These are phyloP conservation scores for Blastomussa wellsi DNA, from an alignment of 92 coral and sea anemone genomes.

Conservation along the genomic window DNA sequence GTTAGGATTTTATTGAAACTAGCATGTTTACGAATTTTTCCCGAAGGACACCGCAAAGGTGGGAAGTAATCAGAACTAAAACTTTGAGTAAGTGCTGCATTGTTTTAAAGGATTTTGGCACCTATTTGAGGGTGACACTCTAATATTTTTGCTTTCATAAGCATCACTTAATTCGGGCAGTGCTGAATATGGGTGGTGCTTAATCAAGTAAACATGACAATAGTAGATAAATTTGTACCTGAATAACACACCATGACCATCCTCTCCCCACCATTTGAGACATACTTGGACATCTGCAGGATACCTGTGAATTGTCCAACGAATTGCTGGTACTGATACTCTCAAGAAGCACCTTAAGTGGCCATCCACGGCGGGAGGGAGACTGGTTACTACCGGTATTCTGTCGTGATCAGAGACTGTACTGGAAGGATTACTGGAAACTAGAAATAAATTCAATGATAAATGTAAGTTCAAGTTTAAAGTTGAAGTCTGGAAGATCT, in stretches of 20 bases:
- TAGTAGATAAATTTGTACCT: too few relatives aligned
- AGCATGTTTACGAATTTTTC: too few relatives aligned
- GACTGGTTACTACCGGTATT: conserved; percentile 69
- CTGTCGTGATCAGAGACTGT: conserved; percentile 48
- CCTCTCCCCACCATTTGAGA: conserved; percentile 97
- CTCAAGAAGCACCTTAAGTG: conserved; percentile 90
- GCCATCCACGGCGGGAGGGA: conserved; percentile 97
- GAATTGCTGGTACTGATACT: conserved; percentile 75
- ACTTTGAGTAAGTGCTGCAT: too few relatives aligned
- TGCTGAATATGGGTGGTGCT: too few relatives aligned
- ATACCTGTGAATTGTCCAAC: conserved; percentile 70
- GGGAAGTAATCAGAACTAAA: too few relatives aligned
- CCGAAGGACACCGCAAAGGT: too few relatives aligned
- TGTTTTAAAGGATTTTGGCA: too few relatives aligned
- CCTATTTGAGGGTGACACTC: too few relatives aligned
- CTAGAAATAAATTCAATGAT: not conserved
- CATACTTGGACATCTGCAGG: conserved; percentile 77
- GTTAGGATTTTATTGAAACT: too few relatives aligned
- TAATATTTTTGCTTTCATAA: too few relatives aligned
- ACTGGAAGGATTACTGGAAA: not conserved
- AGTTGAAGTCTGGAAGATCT: not conserved
- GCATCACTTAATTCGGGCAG: too few relatives aligned
- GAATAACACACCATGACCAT: conserved; percentile 77
- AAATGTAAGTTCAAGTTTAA: not conserved
- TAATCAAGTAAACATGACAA: too few relatives aligned